phyloP scores from a whole-genome alignment of 1,140 invertebrate genomes.

The Lepidotrigona ventralis region DNA sequence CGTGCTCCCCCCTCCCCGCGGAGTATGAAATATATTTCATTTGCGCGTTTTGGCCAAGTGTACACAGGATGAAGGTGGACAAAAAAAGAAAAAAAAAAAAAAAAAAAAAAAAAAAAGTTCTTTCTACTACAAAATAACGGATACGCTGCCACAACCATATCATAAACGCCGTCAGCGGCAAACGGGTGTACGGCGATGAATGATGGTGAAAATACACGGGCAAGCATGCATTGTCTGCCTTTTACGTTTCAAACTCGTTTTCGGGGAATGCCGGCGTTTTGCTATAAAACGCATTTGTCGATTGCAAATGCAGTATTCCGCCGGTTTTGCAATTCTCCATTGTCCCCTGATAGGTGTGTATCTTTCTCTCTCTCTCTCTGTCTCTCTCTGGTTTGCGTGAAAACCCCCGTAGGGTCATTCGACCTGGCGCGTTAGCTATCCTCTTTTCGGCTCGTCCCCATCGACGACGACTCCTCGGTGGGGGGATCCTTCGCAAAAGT shows the following conservation, averaged over 20 bases:
- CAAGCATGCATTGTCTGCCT: conserved; percentile 19
- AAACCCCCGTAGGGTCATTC: conserved; percentile 48
- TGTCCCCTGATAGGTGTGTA: conserved; percentile 49
- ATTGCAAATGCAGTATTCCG: conserved; percentile 53
- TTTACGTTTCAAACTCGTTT: conserved; percentile 41
- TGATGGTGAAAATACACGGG: conserved; percentile 20
- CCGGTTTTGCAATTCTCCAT: conserved; percentile 53
- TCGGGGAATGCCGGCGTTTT: conserved; percentile 7
- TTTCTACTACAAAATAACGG: not conserved
- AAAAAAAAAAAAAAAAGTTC: not conserved
- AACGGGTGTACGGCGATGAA: conserved; percentile 5
- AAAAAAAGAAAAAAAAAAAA: too few relatives aligned
- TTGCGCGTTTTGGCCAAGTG: not conserved
- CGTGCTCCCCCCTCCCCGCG: too few relatives aligned
- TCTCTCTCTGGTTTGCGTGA: conserved; percentile 10
- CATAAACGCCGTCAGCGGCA: not conserved
- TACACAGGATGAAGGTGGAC: not conserved
- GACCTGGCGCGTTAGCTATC: not conserved
- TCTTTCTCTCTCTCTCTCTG: too few relatives aligned
- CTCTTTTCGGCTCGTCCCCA: conserved; percentile 47
- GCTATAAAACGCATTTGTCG: conserved; percentile 52
- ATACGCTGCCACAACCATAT: not conserved
- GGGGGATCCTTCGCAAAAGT: conserved; percentile 65
- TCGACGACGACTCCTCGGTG: conserved; percentile 34
- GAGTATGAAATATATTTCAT: not conserved